Evolutionary conservation across 2,888 invertebrate species (phyloP), one percentile per base, ranked within the genome.

Genomic region (Lordiphosa fenestrarum): DNA sequence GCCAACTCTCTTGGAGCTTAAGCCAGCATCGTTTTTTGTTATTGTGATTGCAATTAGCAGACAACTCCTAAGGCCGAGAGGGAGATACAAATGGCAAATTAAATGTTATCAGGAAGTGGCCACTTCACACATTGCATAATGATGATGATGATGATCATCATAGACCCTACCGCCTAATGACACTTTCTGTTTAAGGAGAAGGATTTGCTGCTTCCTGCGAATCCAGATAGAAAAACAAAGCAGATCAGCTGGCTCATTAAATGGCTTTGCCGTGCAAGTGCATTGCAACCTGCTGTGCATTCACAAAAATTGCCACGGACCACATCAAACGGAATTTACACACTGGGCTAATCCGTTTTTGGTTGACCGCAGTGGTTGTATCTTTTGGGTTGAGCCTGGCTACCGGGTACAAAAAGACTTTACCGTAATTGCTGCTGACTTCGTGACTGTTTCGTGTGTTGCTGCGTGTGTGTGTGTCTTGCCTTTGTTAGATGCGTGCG

Each of bases 91-190:
- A 81, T 83, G 71, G 73, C 72, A 81, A 75, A 83, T 81, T 84
- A 76, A 84, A 84, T 85, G 71, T 72, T 71, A 72, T 84, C 81
- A 77, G 77, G 84, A 77, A 84, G 77, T 77, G 65, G 71, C 61
- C 69, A 73, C 66, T 75, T 62, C 44, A 60, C 57, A 42, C 57
- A 64, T 76, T 75, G 60, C 76, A 73, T 56, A 76, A 73, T 53
- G 39, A 37, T 37, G 19, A 39, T 37, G 19, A 39, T 58, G 56
- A 36, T 15, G 10, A 21, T 21, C 36, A 47, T 15, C 21, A 10
- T 65, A 65, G 61, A 56, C 53, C 55, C 41, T 36, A 40, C 42
- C 36, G 66, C 40, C 68, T 75, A 76, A 76, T 76, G 73, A 66
- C 73, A 66, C 55, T 40, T 47, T 56, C 54, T 40, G 44, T 13